A percentile compares a stretch with the other conserved stretches of the same genome.
phyloP scores from a whole-genome alignment of 2,797 vertebrate species.

The Prionace glauca region DNA sequence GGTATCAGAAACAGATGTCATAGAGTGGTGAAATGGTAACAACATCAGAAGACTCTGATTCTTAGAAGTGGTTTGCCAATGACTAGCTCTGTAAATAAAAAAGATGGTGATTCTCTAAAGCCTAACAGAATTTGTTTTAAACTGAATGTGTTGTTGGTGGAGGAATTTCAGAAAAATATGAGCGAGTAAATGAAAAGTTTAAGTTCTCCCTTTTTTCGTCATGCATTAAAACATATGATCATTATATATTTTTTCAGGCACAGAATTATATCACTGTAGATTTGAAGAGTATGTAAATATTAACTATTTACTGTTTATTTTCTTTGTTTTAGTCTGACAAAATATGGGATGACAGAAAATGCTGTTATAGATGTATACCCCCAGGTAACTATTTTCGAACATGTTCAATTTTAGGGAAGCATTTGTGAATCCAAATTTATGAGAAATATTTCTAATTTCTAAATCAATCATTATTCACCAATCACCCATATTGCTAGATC shows the following conservation, averaged over 20 bases:
- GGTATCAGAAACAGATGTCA: neutral
- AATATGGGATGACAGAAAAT: neutral
- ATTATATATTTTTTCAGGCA: neutral
- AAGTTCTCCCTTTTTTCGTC: neutral
- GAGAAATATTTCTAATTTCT: neutral
- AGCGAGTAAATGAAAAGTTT: neutral
- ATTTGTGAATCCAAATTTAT: neutral
- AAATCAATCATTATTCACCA: neutral
- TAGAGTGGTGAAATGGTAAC: neutral
- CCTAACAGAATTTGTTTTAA: neutral
- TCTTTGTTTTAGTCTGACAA: constrained; percentile 1
- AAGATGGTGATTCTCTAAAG: neutral
- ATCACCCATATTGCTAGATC: neutral
- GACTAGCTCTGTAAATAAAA: neutral
- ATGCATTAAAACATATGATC: neutral
- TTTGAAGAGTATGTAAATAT: neutral
- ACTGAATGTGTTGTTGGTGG: neutral
- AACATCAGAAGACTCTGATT: neutral
- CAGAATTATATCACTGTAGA: neutral
- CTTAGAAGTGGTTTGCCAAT: neutral
- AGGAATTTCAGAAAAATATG: neutral
- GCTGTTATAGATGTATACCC: rapidly evolving
- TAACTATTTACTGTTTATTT: neutral
- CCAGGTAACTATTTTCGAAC: neutral
- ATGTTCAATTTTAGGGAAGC: neutral